A percentile compares a stretch with the other conserved stretches of the same genome.
These are phyloP conservation scores for Lates calcarifer DNA, from an alignment of 2,113 vertebrate species.

Conservation along the genomic window DNA sequence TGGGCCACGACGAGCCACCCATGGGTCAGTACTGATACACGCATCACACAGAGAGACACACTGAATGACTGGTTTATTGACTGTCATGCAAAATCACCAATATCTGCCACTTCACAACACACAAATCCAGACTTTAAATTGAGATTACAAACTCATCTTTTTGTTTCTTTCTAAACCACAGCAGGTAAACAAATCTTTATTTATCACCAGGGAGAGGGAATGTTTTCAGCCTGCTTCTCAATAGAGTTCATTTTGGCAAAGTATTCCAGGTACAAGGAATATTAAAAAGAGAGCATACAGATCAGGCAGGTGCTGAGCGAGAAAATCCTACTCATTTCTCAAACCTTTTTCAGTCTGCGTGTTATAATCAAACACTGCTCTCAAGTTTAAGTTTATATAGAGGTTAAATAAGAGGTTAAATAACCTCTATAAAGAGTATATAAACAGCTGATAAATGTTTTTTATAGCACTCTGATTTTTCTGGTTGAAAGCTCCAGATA, in stretches of 20 bases:
- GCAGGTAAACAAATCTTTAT: too few species aligned
- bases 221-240: neutral
- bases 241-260: neutral
- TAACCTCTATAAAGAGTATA: too few species aligned
- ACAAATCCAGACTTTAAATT: neutral
- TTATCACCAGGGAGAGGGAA: neutral
- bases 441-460: too few species aligned
- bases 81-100: neutral
- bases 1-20: constrained; percentile 78
- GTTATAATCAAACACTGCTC: neutral
- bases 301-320: neutral
- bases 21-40: constrained; percentile 77
- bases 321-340: neutral
- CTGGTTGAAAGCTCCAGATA: too few species aligned
- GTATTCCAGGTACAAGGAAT: neutral
- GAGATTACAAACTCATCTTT: too few species aligned
- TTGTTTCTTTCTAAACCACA: too few species aligned
- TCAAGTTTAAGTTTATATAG: neutral
- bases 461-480: too few species aligned
- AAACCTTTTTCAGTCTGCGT: neutral
- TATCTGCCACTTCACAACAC: neutral
- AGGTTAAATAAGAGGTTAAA: too few species aligned
- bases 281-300: neutral
- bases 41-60: neutral
- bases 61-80: neutral